Conservation (phyloP, 2,797 vertebrate genomes). For the Acrocephalus scirpaceus region DNA sequence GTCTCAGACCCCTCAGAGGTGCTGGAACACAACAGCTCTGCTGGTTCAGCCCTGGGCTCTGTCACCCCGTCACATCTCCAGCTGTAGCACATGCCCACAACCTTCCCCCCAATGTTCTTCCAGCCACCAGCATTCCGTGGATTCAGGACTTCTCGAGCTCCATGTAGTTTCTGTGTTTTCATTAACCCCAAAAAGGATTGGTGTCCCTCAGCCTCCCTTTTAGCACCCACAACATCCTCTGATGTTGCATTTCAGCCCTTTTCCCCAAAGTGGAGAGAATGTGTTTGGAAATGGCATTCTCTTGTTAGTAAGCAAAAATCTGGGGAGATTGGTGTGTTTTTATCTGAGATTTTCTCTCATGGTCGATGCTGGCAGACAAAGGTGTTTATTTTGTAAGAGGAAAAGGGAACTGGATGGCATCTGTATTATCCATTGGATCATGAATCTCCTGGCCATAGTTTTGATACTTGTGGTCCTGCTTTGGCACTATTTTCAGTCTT, state of each 20-base stretch:
- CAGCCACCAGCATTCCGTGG: not conserved
- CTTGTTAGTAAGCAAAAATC: not conserved
- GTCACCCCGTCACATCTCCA: not conserved
- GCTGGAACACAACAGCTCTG: no score
- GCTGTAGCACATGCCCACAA: fast-evolving
- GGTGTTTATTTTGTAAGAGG: slow-evolving; percentile 35
- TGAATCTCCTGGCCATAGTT: slow-evolving; percentile 1
- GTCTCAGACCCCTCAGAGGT: no score
- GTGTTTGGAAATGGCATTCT: not conserved
- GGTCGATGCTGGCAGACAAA: not conserved
- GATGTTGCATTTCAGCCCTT: not conserved
- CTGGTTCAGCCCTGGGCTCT: no score
- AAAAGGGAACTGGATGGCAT: not conserved
- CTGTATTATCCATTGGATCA: not conserved
- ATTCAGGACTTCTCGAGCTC: not conserved
- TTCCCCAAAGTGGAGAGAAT: not conserved
- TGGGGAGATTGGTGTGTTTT: not conserved
- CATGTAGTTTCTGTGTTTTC: not conserved
- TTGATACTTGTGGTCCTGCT: not conserved
- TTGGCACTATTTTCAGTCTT: not conserved
- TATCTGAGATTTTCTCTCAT: not conserved
- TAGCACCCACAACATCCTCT: not conserved
- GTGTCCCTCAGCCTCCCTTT: not conserved
- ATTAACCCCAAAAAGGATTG: not conserved
- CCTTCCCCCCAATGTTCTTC: not conserved